Evolutionary conservation across 2,113 vertebrate genomes (phyloP).

Genomic region (Boleophthalmus pectinirostris): DNA sequence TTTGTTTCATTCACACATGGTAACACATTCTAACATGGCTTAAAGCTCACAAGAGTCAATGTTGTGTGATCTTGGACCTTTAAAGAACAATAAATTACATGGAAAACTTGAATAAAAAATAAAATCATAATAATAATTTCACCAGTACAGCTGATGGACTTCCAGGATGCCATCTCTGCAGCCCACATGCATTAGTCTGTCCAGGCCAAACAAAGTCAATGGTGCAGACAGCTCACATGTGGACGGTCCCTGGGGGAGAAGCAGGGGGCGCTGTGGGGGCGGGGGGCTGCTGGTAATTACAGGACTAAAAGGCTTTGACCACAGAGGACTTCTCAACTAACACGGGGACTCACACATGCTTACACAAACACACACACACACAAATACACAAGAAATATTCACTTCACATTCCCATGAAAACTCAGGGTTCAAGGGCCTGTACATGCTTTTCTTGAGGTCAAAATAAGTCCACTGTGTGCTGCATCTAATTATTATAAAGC

Average conservation of each 20-base stretch:
- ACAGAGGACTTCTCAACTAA: conserved; percentile 11
- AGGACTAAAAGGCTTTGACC: conserved; percentile 37
- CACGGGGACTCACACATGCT: conserved; percentile 8
- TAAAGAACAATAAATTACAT: no score
- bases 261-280: not conserved
- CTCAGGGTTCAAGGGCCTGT: not conserved
- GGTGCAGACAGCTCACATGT: conserved; percentile 41
- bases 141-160: not conserved
- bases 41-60: no score
- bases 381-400: not conserved
- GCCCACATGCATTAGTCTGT: conserved; percentile 9
- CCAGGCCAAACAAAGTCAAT: conserved; percentile 29
- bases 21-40: no score
- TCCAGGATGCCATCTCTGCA: not conserved
- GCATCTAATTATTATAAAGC: no score
- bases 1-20: no score
- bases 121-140: no score
- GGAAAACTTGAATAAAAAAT: no score
- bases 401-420: not conserved
- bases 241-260: conserved; percentile 14
- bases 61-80: no score
- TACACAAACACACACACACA: not conserved
- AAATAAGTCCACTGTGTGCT: no score
- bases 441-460: no score
- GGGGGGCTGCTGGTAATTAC: conserved; percentile 13